Conservation (phyloP, 2,113 vertebrate genomes). For the rabbit (Oryctolagus cuniculus) region DNA sequence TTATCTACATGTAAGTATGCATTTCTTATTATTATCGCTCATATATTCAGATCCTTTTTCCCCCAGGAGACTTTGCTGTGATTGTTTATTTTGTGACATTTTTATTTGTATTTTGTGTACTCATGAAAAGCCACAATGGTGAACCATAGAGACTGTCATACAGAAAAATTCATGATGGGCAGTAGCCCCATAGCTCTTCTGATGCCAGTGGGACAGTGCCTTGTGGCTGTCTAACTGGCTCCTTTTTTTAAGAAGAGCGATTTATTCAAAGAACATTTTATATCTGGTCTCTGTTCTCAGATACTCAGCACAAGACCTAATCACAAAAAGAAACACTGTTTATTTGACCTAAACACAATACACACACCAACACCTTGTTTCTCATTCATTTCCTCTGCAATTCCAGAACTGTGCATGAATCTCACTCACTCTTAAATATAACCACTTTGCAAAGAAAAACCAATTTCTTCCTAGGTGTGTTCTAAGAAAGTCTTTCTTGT, state of each 20-base stretch:
- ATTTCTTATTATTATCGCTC: neutral
- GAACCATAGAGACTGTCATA: neutral
- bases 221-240: neutral
- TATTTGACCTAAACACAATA: neutral
- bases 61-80: neutral
- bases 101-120: neutral
- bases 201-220: neutral
- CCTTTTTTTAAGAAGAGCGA: neutral
- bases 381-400: neutral
- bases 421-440: conserved; percentile 31
- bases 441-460: neutral
- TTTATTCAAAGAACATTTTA: conserved; percentile 54
- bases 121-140: neutral
- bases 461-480: neutral
- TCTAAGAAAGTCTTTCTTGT: neutral
- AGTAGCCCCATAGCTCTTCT: neutral
- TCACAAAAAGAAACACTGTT: conserved; percentile 3
- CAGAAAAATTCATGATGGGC: neutral
- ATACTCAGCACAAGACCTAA: conserved; percentile 24
- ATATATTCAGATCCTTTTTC: neutral
- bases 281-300: conserved; percentile 33
- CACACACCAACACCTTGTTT: neutral
- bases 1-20: conserved; percentile 52
- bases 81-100: neutral
- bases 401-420: neutral